Evolutionary conservation across 2,113 vertebrate species (phyloP).

Genomic region (Hypanus sabinus): DNA sequence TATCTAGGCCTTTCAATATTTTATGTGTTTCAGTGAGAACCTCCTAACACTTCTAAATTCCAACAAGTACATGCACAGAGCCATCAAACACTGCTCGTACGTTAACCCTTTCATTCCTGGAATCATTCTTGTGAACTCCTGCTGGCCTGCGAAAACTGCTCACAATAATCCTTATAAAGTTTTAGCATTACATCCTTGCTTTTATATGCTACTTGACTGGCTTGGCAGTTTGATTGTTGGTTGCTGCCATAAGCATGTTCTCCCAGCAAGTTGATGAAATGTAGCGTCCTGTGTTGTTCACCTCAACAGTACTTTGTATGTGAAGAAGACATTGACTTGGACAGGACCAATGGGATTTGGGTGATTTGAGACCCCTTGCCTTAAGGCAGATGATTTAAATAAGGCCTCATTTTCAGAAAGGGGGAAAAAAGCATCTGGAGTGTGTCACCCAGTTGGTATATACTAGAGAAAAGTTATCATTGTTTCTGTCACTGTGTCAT

Average conservation of each 20-base stretch:
- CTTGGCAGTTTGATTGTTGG: neutral
- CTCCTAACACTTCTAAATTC: no score
- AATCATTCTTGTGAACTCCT: no score
- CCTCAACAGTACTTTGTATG: constrained; percentile 30
- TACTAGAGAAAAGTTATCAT: neutral
- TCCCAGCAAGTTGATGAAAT: neutral
- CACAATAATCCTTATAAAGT: no score
- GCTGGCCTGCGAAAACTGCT: no score
- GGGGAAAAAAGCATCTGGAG: neutral
- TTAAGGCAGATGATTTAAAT: constrained; percentile 29
- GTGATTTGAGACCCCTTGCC: constrained; percentile 23
- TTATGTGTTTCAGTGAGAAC: no score
- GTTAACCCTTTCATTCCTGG: no score
- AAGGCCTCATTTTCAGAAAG: neutral
- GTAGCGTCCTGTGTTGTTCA: neutral
- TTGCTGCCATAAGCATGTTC: neutral
- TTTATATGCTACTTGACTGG: neutral
- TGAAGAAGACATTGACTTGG: neutral
- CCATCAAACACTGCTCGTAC: neutral
- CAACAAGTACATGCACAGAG: neutral
- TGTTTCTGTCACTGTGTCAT: neutral
- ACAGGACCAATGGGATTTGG: neutral
- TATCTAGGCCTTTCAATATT: no score
- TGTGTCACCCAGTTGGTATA: neutral
- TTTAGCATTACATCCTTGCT: no score